Percentiles rank a stretch among this genome's conserved stretches.
phyloP scores from a whole-genome alignment of 2,113 vertebrate species.

The Triplophysa tibetana region DNA sequence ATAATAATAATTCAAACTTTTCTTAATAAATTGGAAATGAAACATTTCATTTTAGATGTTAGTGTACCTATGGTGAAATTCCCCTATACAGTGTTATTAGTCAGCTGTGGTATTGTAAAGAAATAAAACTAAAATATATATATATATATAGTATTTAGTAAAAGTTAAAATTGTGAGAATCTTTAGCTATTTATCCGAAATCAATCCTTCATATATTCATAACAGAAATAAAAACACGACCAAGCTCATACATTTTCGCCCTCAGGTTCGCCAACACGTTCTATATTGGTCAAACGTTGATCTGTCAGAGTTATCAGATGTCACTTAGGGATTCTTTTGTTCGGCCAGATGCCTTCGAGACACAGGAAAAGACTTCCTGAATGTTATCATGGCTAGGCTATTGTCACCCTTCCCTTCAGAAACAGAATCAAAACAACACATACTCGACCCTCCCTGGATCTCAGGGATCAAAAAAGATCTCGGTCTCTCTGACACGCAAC shows the following conservation, averaged over 20 bases:
- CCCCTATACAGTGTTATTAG: no score
- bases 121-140: no score
- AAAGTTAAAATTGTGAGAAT: no score
- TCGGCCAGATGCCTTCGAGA: slow-evolving; percentile 51
- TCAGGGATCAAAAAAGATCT: slow-evolving; percentile 7
- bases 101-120: no score
- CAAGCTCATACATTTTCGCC: background rate
- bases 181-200: no score
- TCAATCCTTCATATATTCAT: background rate
- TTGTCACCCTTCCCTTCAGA: slow-evolving; percentile 67
- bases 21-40: no score
- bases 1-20: no score
- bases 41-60: no score
- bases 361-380: slow-evolving; percentile 68
- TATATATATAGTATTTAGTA: no score
- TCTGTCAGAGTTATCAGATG: slow-evolving; percentile 70
- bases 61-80: no score
- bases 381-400: slow-evolving; percentile 69
- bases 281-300: slow-evolving; percentile 40
- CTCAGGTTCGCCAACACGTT: slow-evolving; percentile 11
- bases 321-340: slow-evolving; percentile 65
- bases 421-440: slow-evolving; percentile 70
- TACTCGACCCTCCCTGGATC: slow-evolving; percentile 52
- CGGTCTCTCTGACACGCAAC: slow-evolving; percentile 13
- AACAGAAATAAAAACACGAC: background rate